Evolutionary conservation across 30 jellyfish, hydroid and myxozoan genomes (phyloP).

Genomic region (Rhopilema esculentum): DNA sequence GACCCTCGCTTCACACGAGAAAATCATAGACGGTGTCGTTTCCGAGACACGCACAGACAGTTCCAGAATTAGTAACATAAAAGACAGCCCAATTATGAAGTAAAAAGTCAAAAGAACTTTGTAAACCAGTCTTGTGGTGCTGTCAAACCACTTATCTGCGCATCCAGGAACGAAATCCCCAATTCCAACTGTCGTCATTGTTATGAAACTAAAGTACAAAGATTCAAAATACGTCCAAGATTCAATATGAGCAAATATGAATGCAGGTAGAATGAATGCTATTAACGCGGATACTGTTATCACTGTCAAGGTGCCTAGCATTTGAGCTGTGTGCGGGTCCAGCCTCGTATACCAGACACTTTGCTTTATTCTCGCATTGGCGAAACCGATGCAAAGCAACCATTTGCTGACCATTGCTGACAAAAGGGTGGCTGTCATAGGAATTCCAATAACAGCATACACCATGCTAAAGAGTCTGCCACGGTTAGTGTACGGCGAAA

Average conservation of each 20-base stretch:
- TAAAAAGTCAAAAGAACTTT: conserved; percentile 58
- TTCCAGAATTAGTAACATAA: conserved; percentile 60
- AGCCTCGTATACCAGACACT: conserved; percentile 4
- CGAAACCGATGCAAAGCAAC: conserved; percentile 38
- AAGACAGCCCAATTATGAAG: conserved; percentile 69
- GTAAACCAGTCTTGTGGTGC: conserved; percentile 56
- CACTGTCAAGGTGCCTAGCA: conserved; percentile 40
- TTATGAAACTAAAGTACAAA: conserved; percentile 68
- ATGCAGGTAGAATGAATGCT: conserved; percentile 63
- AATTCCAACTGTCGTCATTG: conserved; percentile 85
- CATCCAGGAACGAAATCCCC: conserved; percentile 79
- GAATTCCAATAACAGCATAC: conserved; percentile 73
- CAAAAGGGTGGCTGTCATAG: conserved; percentile 75
- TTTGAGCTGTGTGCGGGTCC: conserved; percentile 34
- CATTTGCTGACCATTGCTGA: conserved; percentile 76
- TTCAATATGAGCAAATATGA: conserved; percentile 46
- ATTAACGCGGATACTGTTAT: conserved; percentile 41
- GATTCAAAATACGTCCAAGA: conserved; percentile 73
- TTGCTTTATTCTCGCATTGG: not conserved
- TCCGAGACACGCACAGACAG: conserved; percentile 69
- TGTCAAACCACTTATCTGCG: conserved; percentile 60
- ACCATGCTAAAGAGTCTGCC: conserved; percentile 61
- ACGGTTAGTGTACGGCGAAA: conserved; percentile 60
- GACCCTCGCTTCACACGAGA: conserved; percentile 52
- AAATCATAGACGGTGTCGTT: conserved; percentile 64